Base-by-base conservation (phyloP, 2,113 vertebrate genomes). In the Morone chrysops region DNA sequence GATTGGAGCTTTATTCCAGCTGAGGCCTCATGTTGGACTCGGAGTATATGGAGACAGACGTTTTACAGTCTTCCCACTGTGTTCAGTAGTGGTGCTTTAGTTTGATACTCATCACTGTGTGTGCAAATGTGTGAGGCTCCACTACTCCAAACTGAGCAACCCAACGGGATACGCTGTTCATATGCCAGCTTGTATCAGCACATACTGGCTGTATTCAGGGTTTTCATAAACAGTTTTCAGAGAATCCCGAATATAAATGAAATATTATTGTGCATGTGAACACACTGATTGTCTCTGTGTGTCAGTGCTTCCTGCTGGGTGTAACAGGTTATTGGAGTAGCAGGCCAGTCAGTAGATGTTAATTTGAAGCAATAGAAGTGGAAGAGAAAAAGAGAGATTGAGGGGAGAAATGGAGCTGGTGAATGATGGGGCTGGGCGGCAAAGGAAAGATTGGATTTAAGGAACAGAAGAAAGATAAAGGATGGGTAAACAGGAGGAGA, bases 331-430 rank as follows among this genome's bases (percentile, higher is more conserved):
- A 86, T 82, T 84, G 73, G 70, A 74, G 75, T 25, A 80, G 84
- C 85, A 65, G 75, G 66, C 81, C 77, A 88, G 82, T 89, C 84
- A 87, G 84, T 85, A 89, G 89, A 91, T 87, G 88, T 84, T 92
- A 81, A 92, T 92, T 90, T 85, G 84, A 83, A 74, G 74, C 73
- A 89, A 81, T 63, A 63, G 70, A 61, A 50, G 75, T 60, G 67
- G 77, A 80, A 43, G 69, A 76, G 75, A 87, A 83, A 87, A 74
- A n/a, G 67, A 66, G 38, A 70, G 59, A 88, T 80, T 70, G 54
- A 61, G 12, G 62, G 36, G 59, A 14, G 13, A 38, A 57, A 48
- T 5, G 7, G 77, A 59, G 74, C 69, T 25, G 43, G 78, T 87
- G 80, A 89, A 79, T 86, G 80, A 83, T 82, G 81, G 57, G 54